Base-by-base conservation (phyloP, 2,888 invertebrate species). In the Chrysolina haemoptera region DNA sequence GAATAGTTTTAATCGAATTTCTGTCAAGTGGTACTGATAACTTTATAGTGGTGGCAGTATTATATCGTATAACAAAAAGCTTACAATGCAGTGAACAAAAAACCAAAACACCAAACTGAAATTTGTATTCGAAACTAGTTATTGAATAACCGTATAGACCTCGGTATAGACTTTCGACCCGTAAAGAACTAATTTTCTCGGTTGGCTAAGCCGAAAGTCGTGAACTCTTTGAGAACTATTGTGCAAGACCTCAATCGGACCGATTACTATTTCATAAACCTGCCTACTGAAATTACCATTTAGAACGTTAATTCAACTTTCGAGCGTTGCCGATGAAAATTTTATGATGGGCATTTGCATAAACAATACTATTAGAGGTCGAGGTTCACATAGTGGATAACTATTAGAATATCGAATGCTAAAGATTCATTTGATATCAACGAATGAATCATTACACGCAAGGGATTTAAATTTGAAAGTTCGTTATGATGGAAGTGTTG, bases 231-330 rank as follows among this genome's bases (percentile, higher is more conserved):
- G 59, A 59, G 59, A 59, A 59, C 22, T 35, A 59, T 59, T 59
- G 59, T 35, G 27, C 27, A 59, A 59, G 59, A 59, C 14, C 16
- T 14, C n/a, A 35, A 59, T 59, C n/a, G 59, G 22, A 59, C 27
- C 59, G 22, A 35, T 27, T 22, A 59, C n/a, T 27, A 59, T 59
- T 27, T 59, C 27, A 59, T 59, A 59, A 59, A 59, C 59, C 35
- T 27, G 59, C 53, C 35, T 59, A 59, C 59, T n/a, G 35, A 59
- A 59, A 59, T 59, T 59, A 59, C 59, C 59, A 59, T 59, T 59
- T 27, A 59, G 27, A 59, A 22, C 59, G 59, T 59, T 59, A 59
- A 27, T 59, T 35, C 59, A 11, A 59, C 35, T 59, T 59, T 35
- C 35, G 59, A 59, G 27, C 27, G 35, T 59, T 35, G 59, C n/a